Evolutionary conservation across 2,113 vertebrate genomes (phyloP).

Genomic region (Colinus virginianus): DNA sequence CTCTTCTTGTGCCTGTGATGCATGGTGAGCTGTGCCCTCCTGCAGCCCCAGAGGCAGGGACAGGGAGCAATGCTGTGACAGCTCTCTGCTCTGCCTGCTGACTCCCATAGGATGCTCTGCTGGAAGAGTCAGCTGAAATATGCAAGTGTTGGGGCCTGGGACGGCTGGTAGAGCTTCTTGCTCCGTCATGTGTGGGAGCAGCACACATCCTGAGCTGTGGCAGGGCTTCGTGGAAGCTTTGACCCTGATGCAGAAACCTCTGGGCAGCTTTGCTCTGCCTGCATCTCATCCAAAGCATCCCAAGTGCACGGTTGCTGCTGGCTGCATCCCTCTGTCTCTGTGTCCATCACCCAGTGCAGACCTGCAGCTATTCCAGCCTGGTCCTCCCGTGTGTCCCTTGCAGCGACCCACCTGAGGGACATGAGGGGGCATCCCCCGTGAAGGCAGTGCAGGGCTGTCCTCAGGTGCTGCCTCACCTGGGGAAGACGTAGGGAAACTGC

Average conservation of each 20-base stretch:
- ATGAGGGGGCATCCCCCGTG: not conserved
- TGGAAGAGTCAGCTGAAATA: not conserved
- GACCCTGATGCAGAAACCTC: not conserved
- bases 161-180: not conserved
- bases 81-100: not conserved
- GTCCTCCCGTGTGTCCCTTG: not conserved
- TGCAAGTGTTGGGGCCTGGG: not conserved
- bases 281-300: not conserved
- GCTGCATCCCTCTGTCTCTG: not conserved
- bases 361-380: not conserved
- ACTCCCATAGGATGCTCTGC: not conserved
- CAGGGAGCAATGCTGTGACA: not conserved
- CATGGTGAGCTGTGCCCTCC: not conserved
- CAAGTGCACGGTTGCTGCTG: not conserved
- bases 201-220: not conserved
- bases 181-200: not conserved
- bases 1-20: not conserved
- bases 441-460: not conserved
- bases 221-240: not conserved
- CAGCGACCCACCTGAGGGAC: not conserved
- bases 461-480: slow-evolving; percentile 24
- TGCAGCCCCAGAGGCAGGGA: not conserved
- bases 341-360: not conserved
- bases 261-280: not conserved
- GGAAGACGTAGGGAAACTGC: not conserved